Base-by-base conservation (phyloP, 35 echinoderm and acorn worm species). In the Apostichopus parvimensis region DNA sequence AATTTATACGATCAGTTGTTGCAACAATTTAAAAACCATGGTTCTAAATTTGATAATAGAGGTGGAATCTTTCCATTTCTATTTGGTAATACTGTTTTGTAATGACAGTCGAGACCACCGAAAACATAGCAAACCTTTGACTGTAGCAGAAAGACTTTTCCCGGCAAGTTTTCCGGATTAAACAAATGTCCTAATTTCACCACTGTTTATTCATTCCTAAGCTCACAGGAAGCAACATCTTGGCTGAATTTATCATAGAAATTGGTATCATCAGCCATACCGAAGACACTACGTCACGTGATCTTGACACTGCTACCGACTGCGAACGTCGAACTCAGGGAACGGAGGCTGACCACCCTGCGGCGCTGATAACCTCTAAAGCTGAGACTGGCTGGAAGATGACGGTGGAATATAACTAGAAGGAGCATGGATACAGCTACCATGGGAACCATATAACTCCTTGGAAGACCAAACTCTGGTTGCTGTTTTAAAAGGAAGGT, bases 271-370 rank as follows among this genome's bases (percentile, higher is more conserved):
- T 45, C 34, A 0, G 34, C 34, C 34, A 45, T 45, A 45, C 34
- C 34, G 2, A 45, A 45, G 34, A 45, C 34, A 45, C 34, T 45
- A 45, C 34, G 77, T 95, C 91, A 98, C 62, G 94, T 99, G 57
- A 99, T 94, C 72, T 99, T 99, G 87, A 99, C 91, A 21, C 96
- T 94, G 56, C 96, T 90, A 58, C 84, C 92, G 17, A 91, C 90
- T n/a, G 95, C 92, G 80, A 99, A 99, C 6, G 97, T 96, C 66
- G 97, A 99, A 85, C 97, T 99, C 9, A 99, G 92, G 9, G 97
- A 99, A 8, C 97, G 87, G 1, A 99, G 91, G 85, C 97, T 99
- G 70, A 96, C 91, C 18, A 99, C 97, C 53, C 97, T 78, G 21
- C 95, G 96, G 1, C 97, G 93, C 64, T 93, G 92, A 79, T 93